Conservation (phyloP, 37 sponge, comb jelly and placozoan genomes). For the Haliclona indistincta region DNA sequence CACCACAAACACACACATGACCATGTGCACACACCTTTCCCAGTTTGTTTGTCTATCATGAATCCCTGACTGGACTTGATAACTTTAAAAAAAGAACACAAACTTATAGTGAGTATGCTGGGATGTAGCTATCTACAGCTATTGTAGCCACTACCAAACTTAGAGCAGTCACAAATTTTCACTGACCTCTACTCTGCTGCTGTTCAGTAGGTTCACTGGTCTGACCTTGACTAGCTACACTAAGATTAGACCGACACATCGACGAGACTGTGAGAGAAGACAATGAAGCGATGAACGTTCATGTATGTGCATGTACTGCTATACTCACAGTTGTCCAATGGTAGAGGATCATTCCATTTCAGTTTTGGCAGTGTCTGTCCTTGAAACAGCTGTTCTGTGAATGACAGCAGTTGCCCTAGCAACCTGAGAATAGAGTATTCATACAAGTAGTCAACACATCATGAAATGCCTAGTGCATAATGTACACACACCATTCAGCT, state of each 20-base stretch:
- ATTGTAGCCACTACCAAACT: too few relatives aligned
- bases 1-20: not conserved
- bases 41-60: conserved; percentile 79
- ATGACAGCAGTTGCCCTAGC: conserved; percentile 62
- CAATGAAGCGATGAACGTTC: too few relatives aligned
- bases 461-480: not conserved
- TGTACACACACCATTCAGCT: conserved; percentile 63
- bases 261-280: not conserved
- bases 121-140: not conserved
- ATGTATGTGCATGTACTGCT: too few relatives aligned
- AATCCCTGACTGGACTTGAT: conserved; percentile 69
- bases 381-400: conserved; percentile 72
- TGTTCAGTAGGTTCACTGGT: not conserved
- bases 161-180: too few relatives aligned
- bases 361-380: conserved; percentile 39
- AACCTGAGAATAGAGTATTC: conserved; percentile 29
- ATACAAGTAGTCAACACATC: not conserved
- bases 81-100: too few relatives aligned
- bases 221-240: conserved; percentile 8
- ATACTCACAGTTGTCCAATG: conserved; percentile 25
- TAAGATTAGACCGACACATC: not conserved
- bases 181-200: conserved; percentile 4
- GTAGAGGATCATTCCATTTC: conserved; percentile 70
- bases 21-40: conserved; percentile 79
- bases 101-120: too few relatives aligned